phyloP scores from a whole-genome alignment of 2,797 vertebrate genomes.

The Tinamus major region DNA sequence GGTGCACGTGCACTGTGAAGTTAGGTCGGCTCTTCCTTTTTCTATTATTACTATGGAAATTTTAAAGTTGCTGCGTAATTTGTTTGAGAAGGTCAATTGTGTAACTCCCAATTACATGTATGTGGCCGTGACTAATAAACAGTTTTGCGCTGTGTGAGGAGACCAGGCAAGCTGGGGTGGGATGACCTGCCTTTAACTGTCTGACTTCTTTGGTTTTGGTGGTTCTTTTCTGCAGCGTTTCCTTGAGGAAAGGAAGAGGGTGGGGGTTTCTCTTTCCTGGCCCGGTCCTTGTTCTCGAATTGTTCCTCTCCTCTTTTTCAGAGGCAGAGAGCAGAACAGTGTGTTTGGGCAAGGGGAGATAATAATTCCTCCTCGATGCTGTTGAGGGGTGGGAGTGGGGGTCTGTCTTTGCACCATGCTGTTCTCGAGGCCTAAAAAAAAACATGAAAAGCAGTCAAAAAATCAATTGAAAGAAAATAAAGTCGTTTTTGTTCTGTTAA shows the following conservation, averaged over 20 bases:
- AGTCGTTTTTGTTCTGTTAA: background rate
- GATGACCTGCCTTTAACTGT: too few relatives aligned
- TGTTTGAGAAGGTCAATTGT: background rate
- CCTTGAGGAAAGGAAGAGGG: background rate
- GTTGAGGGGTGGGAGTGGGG: background rate
- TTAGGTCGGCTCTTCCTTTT: background rate
- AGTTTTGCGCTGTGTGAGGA: background rate
- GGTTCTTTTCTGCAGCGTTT: background rate
- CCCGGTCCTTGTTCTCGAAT: rapidly evolving
- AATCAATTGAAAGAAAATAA: slow-evolving; percentile 27
- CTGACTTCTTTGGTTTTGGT: background rate
- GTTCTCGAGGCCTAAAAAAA: background rate
- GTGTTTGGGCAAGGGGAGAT: background rate
- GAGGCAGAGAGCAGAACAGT: slow-evolving; percentile 78
- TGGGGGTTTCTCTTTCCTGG: too few relatives aligned
- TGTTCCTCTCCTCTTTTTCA: slow-evolving; percentile 56
- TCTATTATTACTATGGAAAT: background rate
- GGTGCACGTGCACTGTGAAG: background rate
- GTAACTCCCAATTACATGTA: rapidly evolving
- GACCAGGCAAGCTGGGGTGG: background rate
- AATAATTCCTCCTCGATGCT: background rate
- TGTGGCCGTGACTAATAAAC: background rate
- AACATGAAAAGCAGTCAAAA: background rate
- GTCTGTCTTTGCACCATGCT: background rate
- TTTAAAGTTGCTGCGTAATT: rapidly evolving